Conservation (phyloP, 2,797 vertebrate genomes). For the Melanotaenia boesemani region DNA sequence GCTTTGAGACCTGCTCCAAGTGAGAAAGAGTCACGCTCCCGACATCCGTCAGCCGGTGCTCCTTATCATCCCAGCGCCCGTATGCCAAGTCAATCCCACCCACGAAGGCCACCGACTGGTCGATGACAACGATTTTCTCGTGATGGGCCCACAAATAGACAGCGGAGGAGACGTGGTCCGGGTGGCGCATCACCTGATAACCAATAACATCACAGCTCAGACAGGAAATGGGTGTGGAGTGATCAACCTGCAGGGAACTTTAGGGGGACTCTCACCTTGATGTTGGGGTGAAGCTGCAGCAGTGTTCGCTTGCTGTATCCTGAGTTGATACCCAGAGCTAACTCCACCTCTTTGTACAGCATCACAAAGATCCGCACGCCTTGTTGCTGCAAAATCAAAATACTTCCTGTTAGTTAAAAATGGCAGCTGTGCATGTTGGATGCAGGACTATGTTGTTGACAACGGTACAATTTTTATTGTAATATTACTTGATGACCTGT, state of each 20-base stretch:
- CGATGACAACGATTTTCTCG: slow-evolving; percentile 94
- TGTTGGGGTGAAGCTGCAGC: slow-evolving; percentile 89
- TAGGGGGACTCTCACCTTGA: slow-evolving; percentile 84
- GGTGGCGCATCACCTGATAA: slow-evolving; percentile 93
- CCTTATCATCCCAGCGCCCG: slow-evolving; percentile 93
- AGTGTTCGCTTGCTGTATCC: slow-evolving; percentile 94
- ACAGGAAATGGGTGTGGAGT: background rate
- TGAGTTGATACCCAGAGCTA: slow-evolving; percentile 96
- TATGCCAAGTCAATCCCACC: slow-evolving; percentile 97
- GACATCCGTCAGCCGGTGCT: slow-evolving; percentile 93
- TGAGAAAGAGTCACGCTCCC: slow-evolving; percentile 90
- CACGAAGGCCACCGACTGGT: slow-evolving; percentile 95
- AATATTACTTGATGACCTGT: background rate
- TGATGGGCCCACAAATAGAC: slow-evolving; percentile 98
- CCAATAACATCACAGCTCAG: background rate
- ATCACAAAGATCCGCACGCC: slow-evolving; percentile 94
- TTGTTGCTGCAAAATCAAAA: slow-evolving; percentile 86
- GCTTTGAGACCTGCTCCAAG: slow-evolving; percentile 59
- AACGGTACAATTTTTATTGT: too few relatives aligned
- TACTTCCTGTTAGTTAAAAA: background rate
- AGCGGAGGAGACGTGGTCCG: slow-evolving; percentile 93
- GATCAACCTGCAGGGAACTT: background rate
- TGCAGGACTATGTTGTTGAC: background rate
- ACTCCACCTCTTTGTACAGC: slow-evolving; percentile 97
- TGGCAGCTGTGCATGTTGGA: background rate